These are phyloP conservation scores for Philopotamus ludificatus DNA, from an alignment of 1,140 invertebrate species.

Conservation along the genomic window DNA sequence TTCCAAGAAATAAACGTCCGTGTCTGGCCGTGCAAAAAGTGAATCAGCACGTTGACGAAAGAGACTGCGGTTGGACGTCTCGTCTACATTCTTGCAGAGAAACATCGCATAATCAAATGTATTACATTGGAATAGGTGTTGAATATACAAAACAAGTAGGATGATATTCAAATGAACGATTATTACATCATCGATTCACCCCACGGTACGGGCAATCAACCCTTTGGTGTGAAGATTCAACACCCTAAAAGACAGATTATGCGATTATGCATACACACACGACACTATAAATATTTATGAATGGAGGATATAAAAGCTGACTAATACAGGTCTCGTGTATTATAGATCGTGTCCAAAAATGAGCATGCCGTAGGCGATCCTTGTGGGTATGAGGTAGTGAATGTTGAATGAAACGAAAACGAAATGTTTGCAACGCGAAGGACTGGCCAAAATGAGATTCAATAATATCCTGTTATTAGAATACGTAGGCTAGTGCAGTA, in stretches of 20 bases:
- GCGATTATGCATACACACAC: background rate
- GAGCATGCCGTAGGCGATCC: background rate
- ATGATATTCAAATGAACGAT: no score
- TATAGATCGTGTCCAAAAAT: background rate
- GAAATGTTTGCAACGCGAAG: slow-evolving; percentile 4
- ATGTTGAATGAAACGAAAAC: slow-evolving; percentile 1
- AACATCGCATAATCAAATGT: background rate
- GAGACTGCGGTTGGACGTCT: background rate
- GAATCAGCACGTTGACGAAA: no score
- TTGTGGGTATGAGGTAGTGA: background rate
- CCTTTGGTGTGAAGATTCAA: no score
- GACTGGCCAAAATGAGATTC: no score
- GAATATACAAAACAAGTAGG: background rate
- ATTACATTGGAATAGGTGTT: background rate
- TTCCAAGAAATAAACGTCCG: no score
- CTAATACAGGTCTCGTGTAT: background rate
- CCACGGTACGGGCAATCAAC: no score
- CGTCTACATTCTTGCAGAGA: background rate
- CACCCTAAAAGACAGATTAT: background rate
- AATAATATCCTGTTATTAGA: no score
- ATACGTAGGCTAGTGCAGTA: no score
- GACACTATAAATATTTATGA: background rate
- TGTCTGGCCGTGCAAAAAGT: no score
- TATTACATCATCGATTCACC: no score
- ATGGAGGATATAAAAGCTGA: background rate